Conservation (phyloP, 2,888 invertebrate genomes). For the Heliconius ismenius region DNA sequence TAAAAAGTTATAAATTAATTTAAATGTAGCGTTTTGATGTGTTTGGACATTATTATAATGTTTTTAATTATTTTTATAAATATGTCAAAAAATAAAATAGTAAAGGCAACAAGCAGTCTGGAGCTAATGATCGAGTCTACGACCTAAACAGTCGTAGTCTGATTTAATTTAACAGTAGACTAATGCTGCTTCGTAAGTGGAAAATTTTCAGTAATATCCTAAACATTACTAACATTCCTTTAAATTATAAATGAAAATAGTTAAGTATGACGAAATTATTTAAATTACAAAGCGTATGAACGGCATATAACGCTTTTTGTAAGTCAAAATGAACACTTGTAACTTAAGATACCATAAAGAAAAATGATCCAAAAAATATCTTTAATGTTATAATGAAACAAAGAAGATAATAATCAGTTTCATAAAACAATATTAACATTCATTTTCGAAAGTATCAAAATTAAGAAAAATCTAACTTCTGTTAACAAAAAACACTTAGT, state of each 20-base stretch:
- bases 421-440: background rate
- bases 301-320: background rate
- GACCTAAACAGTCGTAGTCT: constrained; percentile 17
- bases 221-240: constrained; percentile 32
- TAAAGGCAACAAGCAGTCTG: constrained; percentile 7
- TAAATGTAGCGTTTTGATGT: background rate
- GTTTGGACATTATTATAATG: background rate
- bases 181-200: background rate
- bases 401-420: background rate
- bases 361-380: background rate
- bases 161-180: constrained; percentile 12
- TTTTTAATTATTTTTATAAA: background rate
- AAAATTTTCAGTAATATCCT: constrained; percentile 24
- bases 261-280: background rate
- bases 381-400: too few relatives aligned
- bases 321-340: background rate
- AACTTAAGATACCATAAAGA: background rate
- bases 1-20: background rate
- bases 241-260: constrained; percentile 4
- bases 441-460: background rate
- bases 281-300: background rate
- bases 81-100: background rate
- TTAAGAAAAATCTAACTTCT: background rate
- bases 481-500: background rate
- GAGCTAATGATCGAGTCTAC: constrained; percentile 21